Base-by-base conservation (phyloP, 2,888 invertebrate genomes). In the Mimumesa dahlbomi region DNA sequence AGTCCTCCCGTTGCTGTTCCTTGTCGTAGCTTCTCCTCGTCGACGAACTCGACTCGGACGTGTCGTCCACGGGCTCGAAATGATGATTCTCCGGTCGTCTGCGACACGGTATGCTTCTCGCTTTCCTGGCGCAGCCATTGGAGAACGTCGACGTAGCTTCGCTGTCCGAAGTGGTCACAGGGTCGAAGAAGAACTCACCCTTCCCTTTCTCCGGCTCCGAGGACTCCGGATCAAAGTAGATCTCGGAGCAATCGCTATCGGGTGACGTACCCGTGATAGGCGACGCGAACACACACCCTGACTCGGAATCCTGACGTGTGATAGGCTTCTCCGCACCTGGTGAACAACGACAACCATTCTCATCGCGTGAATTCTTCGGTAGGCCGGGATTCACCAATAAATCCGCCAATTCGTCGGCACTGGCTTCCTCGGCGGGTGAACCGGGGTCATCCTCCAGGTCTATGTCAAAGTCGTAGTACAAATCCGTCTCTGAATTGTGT, bases 381-480 rank as follows among this genome's bases (percentile, higher is more conserved):
- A 86, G 86, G 22, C 82, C 79, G 0, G 79, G 67, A 54, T 89
- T 89, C n/a, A 89, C 89, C n/a, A 89, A 82, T 0, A 90, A 73
- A 34, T 83, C 86, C 1, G 85, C 82, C 64, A 91, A 90, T 86
- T 93, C 93, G 9, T 90, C 90, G 34, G 87, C 87, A 1, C 83
- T 79, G 2, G 83, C 82, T 54, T 91, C 92, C 73, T 94, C 94
- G 49, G 92, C 92, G 0, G 95, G 95, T 78, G 94, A 95, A 50
- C 92, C 93, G 0, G 94, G 93, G 69, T 93, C 93, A 73, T 93
- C 94, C 61, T 93, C 82, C 43, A 72, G 54, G 0, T 80, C 82
- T 1, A 79, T 46, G n/a, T 84, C 84, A 58, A 87, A 84, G 18
- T 89, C 89, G 63, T 83, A 88, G 52, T 82, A 89, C 11, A 87